Base-by-base conservation (phyloP, 2,888 invertebrate genomes). In the Monochamus alternatus region DNA sequence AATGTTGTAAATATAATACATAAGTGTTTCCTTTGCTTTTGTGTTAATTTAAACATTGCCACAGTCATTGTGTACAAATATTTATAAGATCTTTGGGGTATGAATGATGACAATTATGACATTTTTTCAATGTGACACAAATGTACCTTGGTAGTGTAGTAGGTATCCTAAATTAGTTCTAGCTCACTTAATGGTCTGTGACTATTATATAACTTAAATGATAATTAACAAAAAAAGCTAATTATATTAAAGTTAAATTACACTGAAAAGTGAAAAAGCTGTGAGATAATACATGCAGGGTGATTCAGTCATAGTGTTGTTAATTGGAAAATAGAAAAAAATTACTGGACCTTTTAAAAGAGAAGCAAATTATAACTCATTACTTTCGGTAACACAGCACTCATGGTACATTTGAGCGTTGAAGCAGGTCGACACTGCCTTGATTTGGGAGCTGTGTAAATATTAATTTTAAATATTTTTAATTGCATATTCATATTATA, bases 1-100 rank as follows among this genome's bases (percentile, higher is more conserved):
- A 89, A 75, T 30, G 79, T 73, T n/a, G 82, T 79, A 74, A 88
- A 87, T 52, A 85, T 70, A 10, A 81, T 74, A 32, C 83, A 83
- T 69, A 87, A 74, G 9, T 75, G 72, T 69, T 84, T 82, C 69
- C 89, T 82, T 75, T 85, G 83, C 52, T 80, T 83, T 75, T 83
- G 80, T 5, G 85, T 81, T 38, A 87, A 81, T 81, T 84, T 84
- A 22, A 86, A 80, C 77, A 87, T 81, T 60, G 85, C 85, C 71
- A 87, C 72, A 38, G 86, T 84, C 87, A 87, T 87, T 73, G 65
- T 73, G 55, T 60, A 67, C 51, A 63, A 12, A 73, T 14, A 71
- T 75, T 75, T 64, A 32, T 73, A 70, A 65, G 69, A 58, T n/a
- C 47, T 59, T 65, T 59, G 51, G 70, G 68, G 47, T 14, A 63